Evolutionary conservation across 2,888 invertebrate genomes (phyloP), one percentile per base, ranked within the genome.

Genomic region (Sinohyriopsis cumingii): DNA sequence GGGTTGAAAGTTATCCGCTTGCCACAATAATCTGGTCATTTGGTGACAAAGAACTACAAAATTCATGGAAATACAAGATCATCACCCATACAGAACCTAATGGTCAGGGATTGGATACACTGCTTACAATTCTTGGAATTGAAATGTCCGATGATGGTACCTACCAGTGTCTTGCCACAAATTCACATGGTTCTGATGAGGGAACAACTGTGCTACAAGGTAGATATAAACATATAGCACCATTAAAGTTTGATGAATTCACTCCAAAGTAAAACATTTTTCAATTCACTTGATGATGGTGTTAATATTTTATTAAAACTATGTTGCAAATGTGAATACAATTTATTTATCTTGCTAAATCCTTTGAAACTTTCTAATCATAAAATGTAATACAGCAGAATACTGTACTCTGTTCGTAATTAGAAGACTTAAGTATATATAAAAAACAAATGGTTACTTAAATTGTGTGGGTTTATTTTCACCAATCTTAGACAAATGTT

Each of bases 101-200:
- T 19, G 68, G 54, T 59, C 61, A 67, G 45, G 53, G 25, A 65
- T 60, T 68, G n/a, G 57, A 60, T 9, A 69, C 68, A 60, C 20
- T 33, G 15, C 61, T 77, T 22, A 75, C 59, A n/a, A 71, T 77
- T 33, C 20, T 28, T 19, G 33, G 53, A 3, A 64, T 60, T 19
- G 67, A 72, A 9, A 24, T 33, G n/a, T 61, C 22, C 28, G 77
- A 77, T 24, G 69, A 54, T 20, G 74, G 77, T 18, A 59, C 56
- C 28, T 77, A 77, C 69, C 53, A 64, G 55, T 76, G 76, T 57
- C 20, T 66, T 55, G 69, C 76, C 25, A 45, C 56, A 19, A 76
- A 76, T 61, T 24, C 45, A 5, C 25, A 63, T 54, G 76, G 73
- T 1, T 59, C 57, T 28, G 59, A 67, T 53, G 66, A 68, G 25